Conservation (phyloP, 2,113 vertebrate genomes). For the Varanus komodoensis region DNA sequence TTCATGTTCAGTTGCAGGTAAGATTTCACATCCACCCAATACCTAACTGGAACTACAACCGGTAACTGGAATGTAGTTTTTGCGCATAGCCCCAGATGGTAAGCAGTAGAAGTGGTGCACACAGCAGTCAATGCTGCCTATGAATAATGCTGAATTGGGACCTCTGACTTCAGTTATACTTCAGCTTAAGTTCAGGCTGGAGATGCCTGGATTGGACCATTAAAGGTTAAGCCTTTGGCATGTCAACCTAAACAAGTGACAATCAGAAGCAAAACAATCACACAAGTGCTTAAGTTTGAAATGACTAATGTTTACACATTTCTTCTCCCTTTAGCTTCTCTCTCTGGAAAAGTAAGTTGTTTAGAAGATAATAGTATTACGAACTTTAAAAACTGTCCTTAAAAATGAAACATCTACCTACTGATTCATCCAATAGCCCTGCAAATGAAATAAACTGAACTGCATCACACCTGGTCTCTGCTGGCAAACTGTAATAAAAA, state of each 20-base stretch:
- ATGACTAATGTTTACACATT: not conserved
- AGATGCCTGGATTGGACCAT: no score
- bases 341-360: not conserved
- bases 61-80: not conserved
- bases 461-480: slow-evolving; percentile 3
- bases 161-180: not conserved
- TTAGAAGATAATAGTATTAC: not conserved
- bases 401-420: not conserved
- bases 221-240: not conserved
- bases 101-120: not conserved
- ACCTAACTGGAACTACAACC: not conserved
- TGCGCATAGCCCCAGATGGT: not conserved
- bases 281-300: not conserved
- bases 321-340: not conserved
- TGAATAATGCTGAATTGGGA: not conserved
- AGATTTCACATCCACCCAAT: not conserved
- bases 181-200: not conserved
- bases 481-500: not conserved
- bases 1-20: no score
- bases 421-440: slow-evolving; percentile 18
- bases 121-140: not conserved
- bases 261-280: not conserved
- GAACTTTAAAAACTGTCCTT: slow-evolving; percentile 11
- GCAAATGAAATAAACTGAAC: not conserved
- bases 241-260: not conserved